Evolutionary conservation across 2,888 invertebrate genomes (phyloP).

Genomic region (Dryomyza anilis): DNA sequence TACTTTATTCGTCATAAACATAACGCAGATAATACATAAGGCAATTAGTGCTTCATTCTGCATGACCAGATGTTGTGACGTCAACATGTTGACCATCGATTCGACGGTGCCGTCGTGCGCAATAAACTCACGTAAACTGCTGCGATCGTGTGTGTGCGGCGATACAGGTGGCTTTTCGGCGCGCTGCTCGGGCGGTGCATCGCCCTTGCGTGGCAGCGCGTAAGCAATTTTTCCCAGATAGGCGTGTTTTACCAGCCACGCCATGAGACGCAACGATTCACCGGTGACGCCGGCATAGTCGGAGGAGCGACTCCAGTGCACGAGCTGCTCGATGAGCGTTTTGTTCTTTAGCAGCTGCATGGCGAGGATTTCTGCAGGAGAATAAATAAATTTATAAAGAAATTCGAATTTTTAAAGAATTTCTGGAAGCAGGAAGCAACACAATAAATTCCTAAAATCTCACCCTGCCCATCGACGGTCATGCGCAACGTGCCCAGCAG

Average conservation of each 20-base stretch:
- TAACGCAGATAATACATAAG: slow-evolving; percentile 68
- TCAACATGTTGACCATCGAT: slow-evolving; percentile 80
- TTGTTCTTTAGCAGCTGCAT: slow-evolving; percentile 68
- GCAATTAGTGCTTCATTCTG: slow-evolving; percentile 81
- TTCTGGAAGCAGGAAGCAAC: not conserved
- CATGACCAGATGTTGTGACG: slow-evolving; percentile 85
- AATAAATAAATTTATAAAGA: not conserved
- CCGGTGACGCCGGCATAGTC: slow-evolving; percentile 85
- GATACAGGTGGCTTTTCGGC: slow-evolving; percentile 49
- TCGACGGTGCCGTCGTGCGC: slow-evolving; percentile 73
- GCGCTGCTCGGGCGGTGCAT: slow-evolving; percentile 53
- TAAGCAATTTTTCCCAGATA: slow-evolving; percentile 60
- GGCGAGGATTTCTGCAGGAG: slow-evolving; percentile 71
- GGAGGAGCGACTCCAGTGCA: slow-evolving; percentile 77
- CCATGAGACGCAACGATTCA: slow-evolving; percentile 77
- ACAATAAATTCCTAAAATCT: not conserved
- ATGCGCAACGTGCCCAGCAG: slow-evolving; percentile 83
- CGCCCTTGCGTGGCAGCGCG: slow-evolving; percentile 53
- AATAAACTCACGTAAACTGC: slow-evolving; percentile 59
- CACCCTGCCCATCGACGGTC: slow-evolving; percentile 78
- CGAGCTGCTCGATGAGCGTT: slow-evolving; percentile 70
- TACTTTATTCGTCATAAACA: slow-evolving; percentile 50
- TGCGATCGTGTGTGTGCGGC: slow-evolving; percentile 53
- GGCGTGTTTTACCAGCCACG: slow-evolving; percentile 78
- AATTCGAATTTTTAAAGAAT: not conserved